Base-by-base conservation (phyloP, 2,797 vertebrate species). In the Danio tinwini region DNA sequence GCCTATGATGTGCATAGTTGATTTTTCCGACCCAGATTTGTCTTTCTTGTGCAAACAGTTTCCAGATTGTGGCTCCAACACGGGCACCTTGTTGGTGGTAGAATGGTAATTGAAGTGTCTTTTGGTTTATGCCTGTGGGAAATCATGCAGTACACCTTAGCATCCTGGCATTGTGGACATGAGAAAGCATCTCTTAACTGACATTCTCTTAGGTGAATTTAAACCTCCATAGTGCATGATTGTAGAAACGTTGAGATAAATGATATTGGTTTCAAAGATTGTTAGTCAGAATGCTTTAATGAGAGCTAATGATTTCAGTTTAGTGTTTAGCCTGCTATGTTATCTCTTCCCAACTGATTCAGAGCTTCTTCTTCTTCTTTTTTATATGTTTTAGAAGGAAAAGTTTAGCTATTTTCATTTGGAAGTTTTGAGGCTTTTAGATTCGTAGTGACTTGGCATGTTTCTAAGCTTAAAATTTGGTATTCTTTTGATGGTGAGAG, bases 381-480 rank as follows among this genome's bases (percentile, higher is more conserved):
- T 17, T 40, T 29, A 29, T 29, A 19, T 67, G 59, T 72, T 68
- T 80, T 63, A 76, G 61, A 78, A 44, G 13, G 58, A 68, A 79
- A 82, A 82, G 68, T 76, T 78, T n/a, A 65, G 52, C 64, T 56
- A 64, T 82, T 68, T 82, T 71, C 64, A 72, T 85, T 81, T 83
- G 74, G 44, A 84, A 78, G 70, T 78, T 82, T 82, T 72, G 74
- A 85, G 70, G 84, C 68, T 81, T 80, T 91, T 86, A 89, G 90
- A 92, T 93, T 87, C 87, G 85, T 91, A 90, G 90, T 92, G 92
- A 91, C 92, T 92, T 12, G 45, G 84, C 86, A 87, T 88, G 86
- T 92, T 93, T 91, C 83, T 90, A 88, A 90, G 87, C 88, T 89
- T 90, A 87, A 89, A 90, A 91, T 84, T 88, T 92, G 85, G 87